phyloP scores from a whole-genome alignment of 2,888 invertebrate genomes.

The Cylindroiulus punctatus region DNA sequence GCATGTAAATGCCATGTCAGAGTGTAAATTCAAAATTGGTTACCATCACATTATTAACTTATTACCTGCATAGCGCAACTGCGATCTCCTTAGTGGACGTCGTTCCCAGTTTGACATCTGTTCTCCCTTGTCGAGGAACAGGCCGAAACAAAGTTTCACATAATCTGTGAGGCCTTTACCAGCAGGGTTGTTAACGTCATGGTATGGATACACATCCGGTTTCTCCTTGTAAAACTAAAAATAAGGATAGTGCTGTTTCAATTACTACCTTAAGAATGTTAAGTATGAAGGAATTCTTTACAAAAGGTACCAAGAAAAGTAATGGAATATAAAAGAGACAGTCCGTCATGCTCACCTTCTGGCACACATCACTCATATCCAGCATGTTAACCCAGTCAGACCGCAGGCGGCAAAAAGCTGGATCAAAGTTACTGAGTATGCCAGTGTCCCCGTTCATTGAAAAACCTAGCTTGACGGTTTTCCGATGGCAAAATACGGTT shows the following conservation, averaged over 20 bases:
- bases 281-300: too few species aligned
- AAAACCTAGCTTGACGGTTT: not conserved
- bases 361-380: not conserved
- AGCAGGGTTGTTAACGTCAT: not conserved
- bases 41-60: not conserved
- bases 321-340: too few species aligned
- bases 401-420: not conserved
- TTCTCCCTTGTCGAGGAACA: slow-evolving; percentile 83
- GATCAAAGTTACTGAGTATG: not conserved
- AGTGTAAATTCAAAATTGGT: not conserved
- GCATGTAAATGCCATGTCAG: not conserved
- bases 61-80: slow-evolving; percentile 79
- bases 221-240: not conserved
- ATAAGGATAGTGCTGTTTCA: not conserved
- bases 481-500: not conserved
- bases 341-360: not conserved
- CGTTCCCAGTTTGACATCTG: slow-evolving; percentile 92
- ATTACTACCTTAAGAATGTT: too few species aligned
- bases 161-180: slow-evolving; percentile 75
- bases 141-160: slow-evolving; percentile 79
- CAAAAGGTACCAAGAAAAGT: too few species aligned
- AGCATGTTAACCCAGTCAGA: not conserved
- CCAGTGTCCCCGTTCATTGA: not conserved
- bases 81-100: slow-evolving; percentile 80
- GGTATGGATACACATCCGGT: not conserved